phyloP scores from a whole-genome alignment of 2,797 vertebrate genomes.

The Sebastes matsubarae region DNA sequence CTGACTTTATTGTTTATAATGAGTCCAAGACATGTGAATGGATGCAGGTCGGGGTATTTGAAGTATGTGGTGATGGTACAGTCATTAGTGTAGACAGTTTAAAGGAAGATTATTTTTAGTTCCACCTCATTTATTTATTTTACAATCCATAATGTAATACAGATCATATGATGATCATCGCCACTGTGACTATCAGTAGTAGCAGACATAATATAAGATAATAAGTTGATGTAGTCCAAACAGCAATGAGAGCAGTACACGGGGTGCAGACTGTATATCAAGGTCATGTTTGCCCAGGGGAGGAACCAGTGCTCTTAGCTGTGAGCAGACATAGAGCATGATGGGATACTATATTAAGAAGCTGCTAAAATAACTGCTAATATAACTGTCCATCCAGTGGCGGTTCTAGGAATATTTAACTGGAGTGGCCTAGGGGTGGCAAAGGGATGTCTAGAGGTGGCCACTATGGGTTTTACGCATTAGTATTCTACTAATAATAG shows the following conservation, averaged over 20 bases:
- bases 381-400: constrained; percentile 13
- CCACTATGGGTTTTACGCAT: not conserved
- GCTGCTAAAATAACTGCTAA: constrained; percentile 45
- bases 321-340: constrained; percentile 45
- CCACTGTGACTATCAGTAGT: not conserved
- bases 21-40: too few relatives aligned
- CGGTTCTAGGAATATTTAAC: too few relatives aligned
- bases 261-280: constrained; percentile 56
- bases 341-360: constrained; percentile 64
- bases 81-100: too few relatives aligned
- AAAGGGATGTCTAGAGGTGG: too few relatives aligned
- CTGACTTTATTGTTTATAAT: too few relatives aligned
- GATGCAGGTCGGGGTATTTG: too few relatives aligned
- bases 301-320: constrained; percentile 56
- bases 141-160: too few relatives aligned
- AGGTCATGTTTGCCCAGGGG: constrained; percentile 69
- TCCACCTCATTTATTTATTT: not conserved
- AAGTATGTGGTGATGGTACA: too few relatives aligned
- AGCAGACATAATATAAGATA: not conserved
- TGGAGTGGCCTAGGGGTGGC: too few relatives aligned
- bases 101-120: not conserved
- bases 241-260: constrained; percentile 47
- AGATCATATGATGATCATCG: not conserved
- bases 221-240: constrained; percentile 14
- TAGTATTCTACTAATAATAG: not conserved